Evolutionary conservation across 2,797 vertebrate species (phyloP).

Genomic region (Stomatorhinus walkeri): DNA sequence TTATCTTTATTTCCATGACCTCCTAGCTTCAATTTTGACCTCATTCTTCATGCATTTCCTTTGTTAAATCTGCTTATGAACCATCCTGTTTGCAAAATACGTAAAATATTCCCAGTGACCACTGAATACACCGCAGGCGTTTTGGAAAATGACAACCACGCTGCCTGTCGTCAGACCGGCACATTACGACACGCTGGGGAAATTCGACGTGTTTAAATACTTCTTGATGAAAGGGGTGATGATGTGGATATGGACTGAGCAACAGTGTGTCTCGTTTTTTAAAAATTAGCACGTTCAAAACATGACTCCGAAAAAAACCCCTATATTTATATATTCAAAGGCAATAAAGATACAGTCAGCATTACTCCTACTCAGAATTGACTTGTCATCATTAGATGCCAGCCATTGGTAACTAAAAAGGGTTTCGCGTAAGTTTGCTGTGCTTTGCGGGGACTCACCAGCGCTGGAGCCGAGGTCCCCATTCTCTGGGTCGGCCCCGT

Average conservation of each 20-base stretch:
- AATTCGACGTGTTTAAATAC: background rate
- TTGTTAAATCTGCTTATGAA: conserved; percentile 66
- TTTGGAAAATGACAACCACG: conserved; percentile 59
- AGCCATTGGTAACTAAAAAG: background rate
- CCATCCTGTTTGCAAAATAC: conserved; percentile 61
- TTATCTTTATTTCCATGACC: conserved; percentile 80
- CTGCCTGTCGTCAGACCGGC: background rate
- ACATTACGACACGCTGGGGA: background rate
- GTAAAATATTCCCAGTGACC: conserved; percentile 37
- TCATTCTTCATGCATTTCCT: conserved; percentile 64
- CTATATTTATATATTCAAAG: background rate
- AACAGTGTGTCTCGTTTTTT: too few relatives aligned
- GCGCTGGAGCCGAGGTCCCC: conserved; percentile 93
- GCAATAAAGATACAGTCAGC: background rate
- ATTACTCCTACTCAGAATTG: background rate
- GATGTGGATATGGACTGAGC: background rate
- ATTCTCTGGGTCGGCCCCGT: conserved; percentile 86
- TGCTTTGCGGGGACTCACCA: conserved; percentile 67
- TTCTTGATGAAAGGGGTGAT: background rate
- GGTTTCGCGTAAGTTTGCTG: background rate
- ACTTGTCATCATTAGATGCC: background rate
- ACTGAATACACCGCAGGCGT: conserved; percentile 37
- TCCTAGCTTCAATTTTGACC: conserved; percentile 62
- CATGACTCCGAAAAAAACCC: background rate
- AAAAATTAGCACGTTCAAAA: background rate